Evolutionary conservation across 2,888 invertebrate species (phyloP).

Genomic region (Clusia tigrina): DNA sequence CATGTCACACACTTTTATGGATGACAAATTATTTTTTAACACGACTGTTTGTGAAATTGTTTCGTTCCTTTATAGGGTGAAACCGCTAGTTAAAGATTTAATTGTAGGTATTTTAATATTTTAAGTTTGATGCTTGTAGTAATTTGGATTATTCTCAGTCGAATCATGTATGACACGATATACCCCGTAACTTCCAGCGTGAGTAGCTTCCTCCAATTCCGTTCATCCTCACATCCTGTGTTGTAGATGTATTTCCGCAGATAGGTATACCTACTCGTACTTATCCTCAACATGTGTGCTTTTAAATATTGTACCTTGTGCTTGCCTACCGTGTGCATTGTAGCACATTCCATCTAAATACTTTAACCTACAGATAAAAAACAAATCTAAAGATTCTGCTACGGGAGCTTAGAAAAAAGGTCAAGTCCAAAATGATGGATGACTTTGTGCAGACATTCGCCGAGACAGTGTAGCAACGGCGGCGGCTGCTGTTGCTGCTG

Average conservation of each 20-base stretch:
- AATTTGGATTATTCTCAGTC: too few species aligned
- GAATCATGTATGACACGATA: constrained; percentile 1
- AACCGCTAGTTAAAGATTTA: too few species aligned
- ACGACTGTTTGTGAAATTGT: constrained; percentile 25
- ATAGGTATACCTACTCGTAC: too few species aligned
- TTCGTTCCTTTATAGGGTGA: too few species aligned
- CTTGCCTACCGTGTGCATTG: constrained; percentile 16
- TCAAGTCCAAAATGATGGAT: constrained; percentile 65
- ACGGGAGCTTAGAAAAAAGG: constrained; percentile 61
- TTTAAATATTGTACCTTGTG: constrained; percentile 16
- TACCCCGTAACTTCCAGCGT: too few species aligned
- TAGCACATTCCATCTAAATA: not conserved
- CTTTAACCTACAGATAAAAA: constrained; percentile 38
- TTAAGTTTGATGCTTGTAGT: too few species aligned
- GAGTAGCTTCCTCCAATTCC: too few species aligned
- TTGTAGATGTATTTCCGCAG: too few species aligned
- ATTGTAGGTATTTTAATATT: too few species aligned
- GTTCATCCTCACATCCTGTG: too few species aligned
- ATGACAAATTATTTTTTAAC: constrained; percentile 60
- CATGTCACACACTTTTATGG: constrained; percentile 57
- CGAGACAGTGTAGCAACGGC: constrained; percentile 36
- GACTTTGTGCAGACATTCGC: constrained; percentile 54
- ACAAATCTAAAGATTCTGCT: constrained; percentile 53
- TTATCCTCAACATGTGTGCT: constrained; percentile 42
- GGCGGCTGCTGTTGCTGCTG: constrained; percentile 12